Evolutionary conservation across 2,797 vertebrate genomes (phyloP).

Genomic region (Enteromius trimaculatus): DNA sequence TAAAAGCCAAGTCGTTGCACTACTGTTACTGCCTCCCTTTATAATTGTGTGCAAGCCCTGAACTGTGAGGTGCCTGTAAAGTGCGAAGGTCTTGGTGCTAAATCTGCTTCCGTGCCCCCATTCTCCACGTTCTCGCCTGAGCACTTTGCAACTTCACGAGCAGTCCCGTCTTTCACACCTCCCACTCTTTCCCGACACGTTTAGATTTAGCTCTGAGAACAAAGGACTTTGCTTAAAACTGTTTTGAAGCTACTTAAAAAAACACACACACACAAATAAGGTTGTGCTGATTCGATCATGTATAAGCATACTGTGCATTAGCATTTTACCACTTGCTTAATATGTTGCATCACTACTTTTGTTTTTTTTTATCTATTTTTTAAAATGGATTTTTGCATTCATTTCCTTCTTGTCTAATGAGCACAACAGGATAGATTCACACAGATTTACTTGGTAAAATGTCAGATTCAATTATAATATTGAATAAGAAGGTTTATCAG

Average conservation of each 20-base stretch:
- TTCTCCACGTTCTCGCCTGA: conserved; percentile 55
- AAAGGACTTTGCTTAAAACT: conserved; percentile 26
- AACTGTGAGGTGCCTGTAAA: conserved; percentile 62
- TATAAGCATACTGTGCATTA: background rate
- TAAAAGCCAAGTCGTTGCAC: conserved; percentile 18
- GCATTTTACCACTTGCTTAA: background rate
- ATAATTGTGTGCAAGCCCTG: conserved; percentile 49
- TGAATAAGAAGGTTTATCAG: background rate
- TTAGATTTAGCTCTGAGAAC: conserved; percentile 49
- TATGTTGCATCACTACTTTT: background rate
- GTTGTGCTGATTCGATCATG: background rate
- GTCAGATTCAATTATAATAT: background rate
- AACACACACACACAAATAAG: background rate
- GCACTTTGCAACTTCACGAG: conserved; percentile 51
- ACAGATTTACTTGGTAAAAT: background rate
- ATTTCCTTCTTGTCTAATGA: background rate
- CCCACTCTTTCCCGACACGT: conserved; percentile 47
- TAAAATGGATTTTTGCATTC: background rate
- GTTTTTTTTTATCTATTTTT: background rate
- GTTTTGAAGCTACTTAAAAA: background rate
- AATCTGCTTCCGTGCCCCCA: conserved; percentile 55
- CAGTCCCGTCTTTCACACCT: conserved; percentile 48
- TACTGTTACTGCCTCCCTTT: conserved; percentile 14
- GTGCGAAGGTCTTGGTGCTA: conserved; percentile 58
- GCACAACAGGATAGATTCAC: background rate